Evolutionary conservation across 2,888 invertebrate species (phyloP), one percentile per base, ranked within the genome.

Genomic region (Leptopilina myrica): DNA sequence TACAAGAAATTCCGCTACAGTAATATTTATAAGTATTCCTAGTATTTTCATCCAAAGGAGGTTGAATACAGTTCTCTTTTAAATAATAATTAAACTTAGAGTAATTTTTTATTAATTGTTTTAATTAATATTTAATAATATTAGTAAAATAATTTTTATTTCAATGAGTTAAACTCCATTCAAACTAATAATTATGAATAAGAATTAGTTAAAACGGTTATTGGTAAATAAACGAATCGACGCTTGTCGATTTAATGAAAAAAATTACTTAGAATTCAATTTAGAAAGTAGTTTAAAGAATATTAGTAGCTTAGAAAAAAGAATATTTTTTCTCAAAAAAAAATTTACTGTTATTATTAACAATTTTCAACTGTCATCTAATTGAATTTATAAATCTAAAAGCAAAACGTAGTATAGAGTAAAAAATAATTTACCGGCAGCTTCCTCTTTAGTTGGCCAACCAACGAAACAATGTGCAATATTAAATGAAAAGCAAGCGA

Each of bases 361-460:
- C 15, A 59, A 59, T 7, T 59, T 59, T 15, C 7, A 15, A 59
- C 5, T n/a, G n/a, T 15, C n/a, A 59, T 59, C 15, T 15, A 59
- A 49, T 49, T 49, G 9, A 49, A 49, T 11, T 49, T 8, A 43
- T 49, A 11, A 11, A 49, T 49, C 49, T 9, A 59, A n/a, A 15
- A n/a, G n/a, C 12, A 14, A 14, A 56, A 56, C 5, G 7, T 59
- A 7, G 15, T 7, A 59, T 15, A n/a, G 14, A 56, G 7, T n/a
- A 7, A 20, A 20, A 20, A 62, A 62, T 20, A 9, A 20, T 9
- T 62, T 62, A 62, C 62, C n/a, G 15, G 62, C 62, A 20, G 62
- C 62, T 62, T 62, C 62, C 9, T 62, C 62, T 20, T 62, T n/a
- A 20, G 62, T 62, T 62, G 62, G 62, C 62, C 62, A 62, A 9